Conservation (phyloP, 2,113 vertebrate genomes). For the Sula dactylatra region DNA sequence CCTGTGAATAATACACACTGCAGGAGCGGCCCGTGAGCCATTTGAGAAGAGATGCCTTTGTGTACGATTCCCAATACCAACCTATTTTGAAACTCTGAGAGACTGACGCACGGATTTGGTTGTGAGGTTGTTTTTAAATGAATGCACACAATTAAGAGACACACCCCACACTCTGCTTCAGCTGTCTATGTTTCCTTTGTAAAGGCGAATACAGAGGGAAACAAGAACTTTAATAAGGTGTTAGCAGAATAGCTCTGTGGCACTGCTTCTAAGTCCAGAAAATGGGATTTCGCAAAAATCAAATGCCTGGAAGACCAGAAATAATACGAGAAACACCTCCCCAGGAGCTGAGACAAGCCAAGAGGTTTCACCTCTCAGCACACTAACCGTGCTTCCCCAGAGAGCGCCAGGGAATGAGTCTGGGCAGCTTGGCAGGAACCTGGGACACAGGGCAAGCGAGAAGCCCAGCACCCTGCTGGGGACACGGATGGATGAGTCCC, state of each 20-base stretch:
- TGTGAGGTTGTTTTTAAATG: not conserved
- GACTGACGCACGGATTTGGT: not conserved
- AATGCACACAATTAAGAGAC: not conserved
- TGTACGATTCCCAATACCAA: not conserved
- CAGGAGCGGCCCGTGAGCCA: not conserved
- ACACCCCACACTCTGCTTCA: not conserved
- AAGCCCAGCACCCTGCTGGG: not conserved
- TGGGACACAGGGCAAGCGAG: fast-evolving
- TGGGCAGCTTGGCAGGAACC: not conserved
- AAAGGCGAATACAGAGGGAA: not conserved
- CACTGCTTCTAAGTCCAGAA: not conserved
- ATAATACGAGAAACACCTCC: not conserved
- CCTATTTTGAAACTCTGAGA: not conserved
- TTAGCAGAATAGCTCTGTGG: not conserved
- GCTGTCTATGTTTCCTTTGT: not conserved
- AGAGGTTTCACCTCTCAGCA: not conserved
- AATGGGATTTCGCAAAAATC: not conserved
- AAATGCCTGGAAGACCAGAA: not conserved
- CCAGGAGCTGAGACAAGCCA: not conserved
- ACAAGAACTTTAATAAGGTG: not conserved
- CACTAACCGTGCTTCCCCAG: not conserved
- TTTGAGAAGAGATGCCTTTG: not conserved
- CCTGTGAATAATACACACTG: fast-evolving
- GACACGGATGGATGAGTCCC: not conserved
- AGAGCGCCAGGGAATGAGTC: not conserved